phyloP scores from a whole-genome alignment of 2,113 vertebrate species.

The Phodopus roborovskii region DNA sequence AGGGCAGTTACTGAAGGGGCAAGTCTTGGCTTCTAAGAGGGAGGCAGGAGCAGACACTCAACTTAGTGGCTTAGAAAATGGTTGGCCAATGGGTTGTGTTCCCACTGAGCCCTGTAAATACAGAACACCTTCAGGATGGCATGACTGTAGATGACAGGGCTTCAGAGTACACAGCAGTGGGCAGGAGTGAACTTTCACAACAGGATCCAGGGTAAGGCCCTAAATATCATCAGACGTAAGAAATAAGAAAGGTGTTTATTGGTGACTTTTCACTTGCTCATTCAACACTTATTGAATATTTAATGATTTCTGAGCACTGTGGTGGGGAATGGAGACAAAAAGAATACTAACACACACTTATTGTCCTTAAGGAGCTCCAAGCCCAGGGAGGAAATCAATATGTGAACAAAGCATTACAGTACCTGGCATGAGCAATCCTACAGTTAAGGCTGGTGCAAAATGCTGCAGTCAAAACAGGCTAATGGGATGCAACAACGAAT shows the following conservation, averaged over 20 bases:
- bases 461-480: not conserved
- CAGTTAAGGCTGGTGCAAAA: not conserved
- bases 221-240: not conserved
- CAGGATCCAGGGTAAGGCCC: not conserved
- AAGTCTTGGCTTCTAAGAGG: not conserved
- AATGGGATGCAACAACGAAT: not conserved
- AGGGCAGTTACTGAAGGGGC: not conserved
- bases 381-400: slow-evolving; percentile 31
- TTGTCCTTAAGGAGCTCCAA: slow-evolving; percentile 66
- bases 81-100: not conserved
- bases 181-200: not conserved
- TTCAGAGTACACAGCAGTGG: not conserved
- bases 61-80: not conserved
- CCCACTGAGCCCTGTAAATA: not conserved
- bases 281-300: slow-evolving; percentile 76
- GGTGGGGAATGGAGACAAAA: slow-evolving; percentile 32
- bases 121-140: not conserved
- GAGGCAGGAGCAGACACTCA: not conserved
- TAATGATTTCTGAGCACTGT: slow-evolving; percentile 67
- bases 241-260: slow-evolving; percentile 55
- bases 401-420: slow-evolving; percentile 29
- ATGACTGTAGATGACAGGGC: rapidly evolving
- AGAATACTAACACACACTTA: slow-evolving; percentile 54
- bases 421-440: not conserved
- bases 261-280: slow-evolving; percentile 45